A percentile compares a stretch with the other conserved stretches of the same genome.
Evolutionary conservation across 2,888 invertebrate species (phyloP).

Genomic region (Ypsolopha scabrella): DNA sequence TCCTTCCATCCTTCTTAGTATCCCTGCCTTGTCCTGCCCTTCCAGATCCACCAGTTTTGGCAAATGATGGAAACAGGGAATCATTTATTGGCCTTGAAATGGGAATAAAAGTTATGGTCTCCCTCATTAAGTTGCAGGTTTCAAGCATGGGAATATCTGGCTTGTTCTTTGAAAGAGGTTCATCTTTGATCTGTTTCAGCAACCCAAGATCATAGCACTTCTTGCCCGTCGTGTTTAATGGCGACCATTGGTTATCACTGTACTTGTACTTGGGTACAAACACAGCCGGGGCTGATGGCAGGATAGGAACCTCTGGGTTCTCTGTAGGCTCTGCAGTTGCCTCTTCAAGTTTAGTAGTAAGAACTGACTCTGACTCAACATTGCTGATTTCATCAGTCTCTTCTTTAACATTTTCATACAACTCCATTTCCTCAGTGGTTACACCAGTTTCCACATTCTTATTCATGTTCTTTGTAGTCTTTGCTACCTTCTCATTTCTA

Average conservation of each 20-base stretch:
- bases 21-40: conserved; percentile 33
- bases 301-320: conserved; percentile 15
- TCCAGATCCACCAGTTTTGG: conserved; percentile 42
- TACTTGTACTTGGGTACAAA: conserved; percentile 60
- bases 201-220: conserved; percentile 87
- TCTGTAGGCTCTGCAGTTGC: no score
- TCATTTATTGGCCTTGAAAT: conserved; percentile 51
- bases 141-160: conserved; percentile 77
- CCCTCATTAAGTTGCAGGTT: conserved; percentile 71
- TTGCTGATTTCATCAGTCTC: conserved; percentile 62
- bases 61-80: conserved; percentile 47
- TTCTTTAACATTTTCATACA: conserved; percentile 59
- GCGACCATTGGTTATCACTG: conserved; percentile 84
- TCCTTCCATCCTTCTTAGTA: conserved; percentile 52
- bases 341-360: no score
- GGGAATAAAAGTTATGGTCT: conserved; percentile 39
- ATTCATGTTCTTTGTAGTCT: conserved; percentile 42
- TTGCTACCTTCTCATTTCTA: conserved; percentile 54
- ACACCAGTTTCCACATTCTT: conserved; percentile 40
- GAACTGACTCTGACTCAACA: conserved; percentile 33
- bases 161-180: conserved; percentile 79
- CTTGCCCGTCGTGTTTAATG: conserved; percentile 81
- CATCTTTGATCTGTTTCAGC: conserved; percentile 79
- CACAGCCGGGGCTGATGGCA: conserved; percentile 16
- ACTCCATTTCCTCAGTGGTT: conserved; percentile 34